Base-by-base conservation (phyloP, 2,797 vertebrate species). In the Sorex maritimensis region DNA sequence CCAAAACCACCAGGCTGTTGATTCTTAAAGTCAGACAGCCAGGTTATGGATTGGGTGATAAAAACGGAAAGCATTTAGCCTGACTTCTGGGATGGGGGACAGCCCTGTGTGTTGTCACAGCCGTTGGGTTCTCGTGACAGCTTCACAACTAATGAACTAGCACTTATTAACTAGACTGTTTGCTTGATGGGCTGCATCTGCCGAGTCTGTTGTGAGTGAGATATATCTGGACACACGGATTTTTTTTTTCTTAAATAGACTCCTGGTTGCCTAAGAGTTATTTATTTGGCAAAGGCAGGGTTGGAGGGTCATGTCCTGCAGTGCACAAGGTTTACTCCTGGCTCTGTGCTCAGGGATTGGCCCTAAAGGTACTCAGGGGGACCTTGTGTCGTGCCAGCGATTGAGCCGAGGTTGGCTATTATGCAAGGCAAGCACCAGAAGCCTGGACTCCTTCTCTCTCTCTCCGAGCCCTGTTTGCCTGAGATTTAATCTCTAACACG, bases 1-100 rank as follows among this genome's bases (percentile, higher is more conserved):
- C 89, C 95, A 96, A 97, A 98, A 96, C 96, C 96, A 92, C 95
- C 96, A 90, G 88, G 93, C 90, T 97, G 81, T 94, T 97, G 86
- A 34, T 75, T 86, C 93, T 97, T 93, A 85, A 90, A 93, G 79
- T 81, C 94, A 97, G 97, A 96, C 93, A 96, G 88, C 94, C 15
- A 44, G 75, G 69, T 93, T 97, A 94, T 95, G 94, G 97, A 97
- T 97, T 49, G 69, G 73, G 94, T 95, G 96, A 96, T 96, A 96
- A 97, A 96, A 98, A 95, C 86, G 81, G 89, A 95, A 93, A 90
- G 93, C 79, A 71, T 95, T 95, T 95, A 97, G 95, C 91, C 88
- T 93, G 93, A 97, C 92, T 96, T 97, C 87, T 81, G 72, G 93
- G 95, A 94, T 0, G 81, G 95, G 41, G 82, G 74, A 92, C 89